Evolutionary conservation across 1,140 invertebrate species (phyloP), one percentile per base, ranked within the genome.

Genomic region (Leptestheria dahalacensis): DNA sequence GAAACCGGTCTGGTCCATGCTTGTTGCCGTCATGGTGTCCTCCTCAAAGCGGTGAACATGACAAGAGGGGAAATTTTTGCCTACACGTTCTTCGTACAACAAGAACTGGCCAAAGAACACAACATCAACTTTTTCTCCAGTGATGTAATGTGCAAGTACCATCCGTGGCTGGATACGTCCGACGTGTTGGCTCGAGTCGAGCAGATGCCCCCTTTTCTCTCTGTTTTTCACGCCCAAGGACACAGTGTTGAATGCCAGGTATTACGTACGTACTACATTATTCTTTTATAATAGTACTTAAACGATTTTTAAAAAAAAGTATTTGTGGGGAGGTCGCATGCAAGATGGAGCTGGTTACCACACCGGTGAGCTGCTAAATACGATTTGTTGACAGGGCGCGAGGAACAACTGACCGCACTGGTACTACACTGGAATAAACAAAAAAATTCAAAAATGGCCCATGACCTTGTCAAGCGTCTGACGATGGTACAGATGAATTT

Each of bases 21-120:
- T 20, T 28, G 24, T 18, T 54, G 52, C n/a, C 52, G 52, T 4
- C 52, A 54, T 25, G 18, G 52, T 54, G 52, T 54, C 26, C 10
- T 54, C 29, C 52, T 54, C 15, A 54, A 54, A n/a, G 29, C n/a
- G 52, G 10, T 54, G 18, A 54, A 54, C 52, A 54, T 54, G 52
- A 24, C 21, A n/a, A 24, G 52, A 18, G 52, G 52, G n/a, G 52
- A 54, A 24, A 54, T 54, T 15, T 54, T 54, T 25, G 52, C 52
- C 9, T 54, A 54, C 29, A 3, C 52, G 52, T 25, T 41, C 33
- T 41, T 24, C 52, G n/a, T 54, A 10, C 52, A 28, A 18, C 52
- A 25, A 11, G n/a, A 28, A 10, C 3, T 28, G 3, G 25, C 29
- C n/a, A 29, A 20, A 9, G 24, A 54, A n/a, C n/a, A 28, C n/a